These are phyloP conservation scores for Tineola bisselliella DNA, from an alignment of 2,888 invertebrate species.

Conservation along the genomic window DNA sequence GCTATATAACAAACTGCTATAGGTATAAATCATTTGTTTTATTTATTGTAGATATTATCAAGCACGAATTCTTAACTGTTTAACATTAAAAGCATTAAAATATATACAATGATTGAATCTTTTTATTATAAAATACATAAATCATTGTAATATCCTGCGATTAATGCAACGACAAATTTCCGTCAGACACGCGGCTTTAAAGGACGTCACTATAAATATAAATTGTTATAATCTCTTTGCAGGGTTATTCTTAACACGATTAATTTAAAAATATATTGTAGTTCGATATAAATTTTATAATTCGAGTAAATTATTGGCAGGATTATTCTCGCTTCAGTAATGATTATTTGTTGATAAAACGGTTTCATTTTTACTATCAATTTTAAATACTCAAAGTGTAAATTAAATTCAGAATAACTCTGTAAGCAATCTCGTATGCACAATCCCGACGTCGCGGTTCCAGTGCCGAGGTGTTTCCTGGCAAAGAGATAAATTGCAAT, in stretches of 20 bases:
- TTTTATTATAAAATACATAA: not conserved
- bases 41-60: too few species aligned
- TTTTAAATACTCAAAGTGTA: too few species aligned
- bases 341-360: too few species aligned
- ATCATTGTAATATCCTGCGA: not conserved
- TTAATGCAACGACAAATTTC: conserved; percentile 22
- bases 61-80: too few species aligned
- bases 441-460: not conserved
- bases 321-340: too few species aligned
- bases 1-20: too few species aligned
- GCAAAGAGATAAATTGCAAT: conserved; percentile 1
- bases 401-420: not conserved
- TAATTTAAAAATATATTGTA: too few species aligned
- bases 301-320: too few species aligned
- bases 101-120: not conserved
- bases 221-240: conserved; percentile 26
- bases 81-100: too few species aligned
- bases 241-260: not conserved
- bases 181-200: conserved; percentile 23
- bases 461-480: not conserved
- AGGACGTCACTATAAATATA: conserved; percentile 28
- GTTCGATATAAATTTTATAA: too few species aligned
- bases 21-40: too few species aligned
- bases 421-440: not conserved
- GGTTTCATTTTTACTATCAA: too few species aligned